A percentile compares a stretch with the other conserved stretches of the same genome.
phyloP scores from a whole-genome alignment of 1,140 invertebrate species.

The Euwallacea similis region DNA sequence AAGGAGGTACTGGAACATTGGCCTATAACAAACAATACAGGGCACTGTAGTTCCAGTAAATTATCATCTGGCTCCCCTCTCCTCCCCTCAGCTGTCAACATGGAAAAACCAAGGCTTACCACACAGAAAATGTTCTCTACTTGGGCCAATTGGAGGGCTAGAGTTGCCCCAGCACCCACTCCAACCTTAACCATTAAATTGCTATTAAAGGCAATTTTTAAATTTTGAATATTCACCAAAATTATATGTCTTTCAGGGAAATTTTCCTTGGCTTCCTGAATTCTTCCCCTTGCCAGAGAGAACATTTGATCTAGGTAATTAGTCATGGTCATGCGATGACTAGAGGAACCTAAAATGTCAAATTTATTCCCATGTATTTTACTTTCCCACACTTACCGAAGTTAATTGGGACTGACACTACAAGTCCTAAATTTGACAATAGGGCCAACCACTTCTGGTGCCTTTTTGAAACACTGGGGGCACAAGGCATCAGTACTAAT shows the following conservation, averaged over 20 bases:
- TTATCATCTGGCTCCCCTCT: slow-evolving; percentile 79
- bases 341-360: slow-evolving; percentile 49
- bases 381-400: slow-evolving; percentile 42
- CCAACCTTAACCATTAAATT: slow-evolving; percentile 58
- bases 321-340: slow-evolving; percentile 58
- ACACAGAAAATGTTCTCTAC: slow-evolving; percentile 72
- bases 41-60: slow-evolving; percentile 71
- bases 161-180: slow-evolving; percentile 72
- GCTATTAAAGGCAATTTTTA: background rate
- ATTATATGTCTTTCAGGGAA: slow-evolving; percentile 73
- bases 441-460: slow-evolving; percentile 71
- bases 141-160: slow-evolving; percentile 70
- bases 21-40: slow-evolving; percentile 80
- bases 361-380: background rate
- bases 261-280: slow-evolving; percentile 69
- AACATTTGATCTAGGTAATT: slow-evolving; percentile 71
- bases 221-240: slow-evolving; percentile 50
- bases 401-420: slow-evolving; percentile 66
- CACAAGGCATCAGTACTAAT: slow-evolving; percentile 68
- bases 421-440: slow-evolving; percentile 68
- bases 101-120: slow-evolving; percentile 79
- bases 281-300: slow-evolving; percentile 66
- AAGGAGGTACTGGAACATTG: slow-evolving; percentile 65
- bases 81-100: slow-evolving; percentile 72
- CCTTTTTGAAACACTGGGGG: slow-evolving; percentile 60